Conservation (phyloP, 2,113 vertebrate species). For the Elephas maximus region DNA sequence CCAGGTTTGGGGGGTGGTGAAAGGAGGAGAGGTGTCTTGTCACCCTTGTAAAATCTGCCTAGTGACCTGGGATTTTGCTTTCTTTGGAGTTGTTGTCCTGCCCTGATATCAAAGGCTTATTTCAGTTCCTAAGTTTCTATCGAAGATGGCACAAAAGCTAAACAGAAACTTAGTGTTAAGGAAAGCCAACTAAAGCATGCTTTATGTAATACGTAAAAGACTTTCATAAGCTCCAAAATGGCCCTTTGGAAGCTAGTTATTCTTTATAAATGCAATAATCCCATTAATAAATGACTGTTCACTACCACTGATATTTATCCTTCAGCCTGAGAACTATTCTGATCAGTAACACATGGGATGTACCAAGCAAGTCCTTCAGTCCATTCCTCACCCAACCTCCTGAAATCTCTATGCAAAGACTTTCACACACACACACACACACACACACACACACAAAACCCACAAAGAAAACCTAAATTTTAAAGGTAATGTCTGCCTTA, state of each 20-base stretch:
- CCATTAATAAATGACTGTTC: not conserved
- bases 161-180: not conserved
- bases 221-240: not conserved
- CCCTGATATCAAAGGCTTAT: not conserved
- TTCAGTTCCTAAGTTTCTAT: not conserved
- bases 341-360: slow-evolving; percentile 59
- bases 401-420: slow-evolving; percentile 76
- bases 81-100: not conserved
- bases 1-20: accelerated
- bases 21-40: not conserved
- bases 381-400: slow-evolving; percentile 72
- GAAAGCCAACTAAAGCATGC: not conserved
- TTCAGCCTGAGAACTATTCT: slow-evolving; percentile 76
- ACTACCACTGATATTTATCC: slow-evolving; percentile 60
- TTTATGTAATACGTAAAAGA: not conserved
- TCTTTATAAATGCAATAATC: slow-evolving; percentile 30
- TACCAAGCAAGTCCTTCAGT: slow-evolving; percentile 58
- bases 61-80: not conserved
- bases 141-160: not conserved
- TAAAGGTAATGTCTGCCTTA: slow-evolving; percentile 59
- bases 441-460: not conserved
- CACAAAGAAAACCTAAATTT: slow-evolving; percentile 73
- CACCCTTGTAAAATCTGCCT: not conserved
- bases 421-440: not conserved
- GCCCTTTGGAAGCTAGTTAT: slow-evolving; percentile 35